Conservation (phyloP, 2,797 vertebrate species). For the Geotrypetes seraphini region DNA sequence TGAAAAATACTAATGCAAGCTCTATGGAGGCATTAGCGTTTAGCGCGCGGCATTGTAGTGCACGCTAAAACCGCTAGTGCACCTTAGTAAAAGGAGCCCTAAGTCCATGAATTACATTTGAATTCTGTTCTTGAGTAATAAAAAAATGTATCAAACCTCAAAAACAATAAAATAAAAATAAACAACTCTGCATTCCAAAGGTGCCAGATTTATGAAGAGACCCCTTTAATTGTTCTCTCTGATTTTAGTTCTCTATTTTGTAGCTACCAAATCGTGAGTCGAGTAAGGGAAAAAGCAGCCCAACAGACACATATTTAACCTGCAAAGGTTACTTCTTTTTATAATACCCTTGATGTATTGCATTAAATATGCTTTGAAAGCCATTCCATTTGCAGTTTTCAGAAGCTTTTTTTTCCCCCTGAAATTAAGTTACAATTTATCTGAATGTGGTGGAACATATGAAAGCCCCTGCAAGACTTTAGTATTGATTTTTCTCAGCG, state of each 20-base stretch:
- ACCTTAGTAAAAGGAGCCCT: too few relatives aligned
- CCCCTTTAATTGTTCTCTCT: constrained; percentile 38
- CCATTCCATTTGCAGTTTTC: constrained; percentile 66
- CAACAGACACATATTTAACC: constrained; percentile 18
- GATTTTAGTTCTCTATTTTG: constrained; percentile 39
- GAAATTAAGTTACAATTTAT: constrained; percentile 80
- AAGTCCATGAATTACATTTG: constrained; percentile 27
- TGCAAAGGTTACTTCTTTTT: constrained; percentile 17
- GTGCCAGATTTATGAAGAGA: constrained; percentile 47
- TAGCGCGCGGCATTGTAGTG: too few relatives aligned
- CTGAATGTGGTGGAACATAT: constrained; percentile 64
- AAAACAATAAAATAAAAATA: constrained; percentile 26
- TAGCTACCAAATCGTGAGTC: constrained; percentile 43
- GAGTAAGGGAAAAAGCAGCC: constrained; percentile 19
- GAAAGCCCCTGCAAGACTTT: constrained; percentile 66
- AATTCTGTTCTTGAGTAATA: constrained; percentile 41
- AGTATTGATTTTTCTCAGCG: constrained; percentile 69
- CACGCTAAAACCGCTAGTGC: too few relatives aligned
- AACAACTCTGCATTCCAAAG: constrained; percentile 47
- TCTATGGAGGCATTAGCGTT: too few relatives aligned
- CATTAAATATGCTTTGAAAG: constrained; percentile 51
- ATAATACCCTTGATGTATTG: constrained; percentile 15
- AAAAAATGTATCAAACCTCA: constrained; percentile 38
- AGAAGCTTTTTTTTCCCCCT: constrained; percentile 58
- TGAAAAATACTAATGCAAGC: too few relatives aligned